Percentiles rank a stretch among this genome's conserved stretches.
These are phyloP conservation scores for Teleogryllus oceanicus DNA, from an alignment of 2,888 invertebrate genomes.

Conservation along the genomic window DNA sequence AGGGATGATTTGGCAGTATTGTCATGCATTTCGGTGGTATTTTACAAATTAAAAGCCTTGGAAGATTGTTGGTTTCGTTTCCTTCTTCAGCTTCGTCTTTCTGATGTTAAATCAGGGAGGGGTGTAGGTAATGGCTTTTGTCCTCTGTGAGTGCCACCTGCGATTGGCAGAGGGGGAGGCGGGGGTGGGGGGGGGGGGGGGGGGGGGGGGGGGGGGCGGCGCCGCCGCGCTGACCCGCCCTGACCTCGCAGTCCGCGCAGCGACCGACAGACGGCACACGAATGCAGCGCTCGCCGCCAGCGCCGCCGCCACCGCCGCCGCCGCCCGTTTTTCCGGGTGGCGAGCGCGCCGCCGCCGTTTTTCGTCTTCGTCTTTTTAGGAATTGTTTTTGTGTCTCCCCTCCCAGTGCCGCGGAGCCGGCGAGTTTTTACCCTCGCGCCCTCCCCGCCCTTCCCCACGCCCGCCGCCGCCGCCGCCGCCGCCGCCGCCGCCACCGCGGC, in stretches of 20 bases:
- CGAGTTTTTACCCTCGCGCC: slow-evolving; percentile 32
- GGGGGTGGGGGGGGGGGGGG: too few relatives aligned
- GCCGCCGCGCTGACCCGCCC: not conserved
- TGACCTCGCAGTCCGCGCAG: slow-evolving; percentile 10
- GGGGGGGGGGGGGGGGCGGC: too few relatives aligned
- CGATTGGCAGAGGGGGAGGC: too few relatives aligned
- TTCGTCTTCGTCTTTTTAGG: slow-evolving; percentile 18
- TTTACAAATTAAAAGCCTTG: too few relatives aligned
- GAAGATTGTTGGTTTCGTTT: too few relatives aligned
- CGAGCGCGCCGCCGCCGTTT: slow-evolving; percentile 4
- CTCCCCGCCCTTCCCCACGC: slow-evolving; percentile 25
- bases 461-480: slow-evolving; percentile 22
- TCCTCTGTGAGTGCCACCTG: too few relatives aligned
- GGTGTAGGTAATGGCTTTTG: too few relatives aligned
- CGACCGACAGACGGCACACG: slow-evolving; percentile 1
- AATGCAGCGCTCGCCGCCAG: slow-evolving; percentile 8
- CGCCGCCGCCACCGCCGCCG: not conserved
- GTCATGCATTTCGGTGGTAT: too few relatives aligned
- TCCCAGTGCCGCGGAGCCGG: not conserved
- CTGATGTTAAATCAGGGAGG: too few relatives aligned
- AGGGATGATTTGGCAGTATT: too few relatives aligned
- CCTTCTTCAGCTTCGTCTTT: too few relatives aligned
- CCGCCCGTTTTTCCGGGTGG: not conserved
- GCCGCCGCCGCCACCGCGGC: slow-evolving; percentile 25
- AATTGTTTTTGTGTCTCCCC: slow-evolving; percentile 19